Percentiles rank a stretch among this genome's conserved stretches.
These are phyloP conservation scores for Argynnis bischoffii DNA, from an alignment of 2,888 invertebrate genomes.

Conservation along the genomic window DNA sequence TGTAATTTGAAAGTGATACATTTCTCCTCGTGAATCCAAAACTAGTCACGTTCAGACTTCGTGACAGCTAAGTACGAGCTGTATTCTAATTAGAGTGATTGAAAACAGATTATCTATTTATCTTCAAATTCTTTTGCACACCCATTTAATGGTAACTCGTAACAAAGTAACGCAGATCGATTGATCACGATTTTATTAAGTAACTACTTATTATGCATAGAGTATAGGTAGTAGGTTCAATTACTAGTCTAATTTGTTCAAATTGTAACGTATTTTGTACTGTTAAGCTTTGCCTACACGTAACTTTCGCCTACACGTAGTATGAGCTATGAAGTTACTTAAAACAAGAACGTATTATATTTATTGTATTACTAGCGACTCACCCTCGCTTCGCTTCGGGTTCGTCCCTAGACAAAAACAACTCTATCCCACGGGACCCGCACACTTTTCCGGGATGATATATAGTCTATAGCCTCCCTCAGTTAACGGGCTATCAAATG, in stretches of 20 bases:
- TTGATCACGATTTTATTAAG: slow-evolving; percentile 39
- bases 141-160: slow-evolving; percentile 35
- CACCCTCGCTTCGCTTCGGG: too few relatives aligned
- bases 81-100: slow-evolving; percentile 49
- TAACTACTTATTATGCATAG: slow-evolving; percentile 31
- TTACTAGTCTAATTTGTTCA: slow-evolving; percentile 25
- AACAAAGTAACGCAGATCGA: slow-evolving; percentile 30
- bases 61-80: slow-evolving; percentile 50
- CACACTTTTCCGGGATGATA: too few relatives aligned
- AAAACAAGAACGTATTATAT: not conserved
- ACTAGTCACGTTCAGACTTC: slow-evolving; percentile 61
- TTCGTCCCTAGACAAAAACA: too few relatives aligned
- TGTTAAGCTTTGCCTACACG: slow-evolving; percentile 9
- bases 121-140: slow-evolving; percentile 38
- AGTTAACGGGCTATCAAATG: too few relatives aligned
- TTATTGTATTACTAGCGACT: too few relatives aligned
- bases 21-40: slow-evolving; percentile 53
- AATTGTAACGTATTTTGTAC: slow-evolving; percentile 16
- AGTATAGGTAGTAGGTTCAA: slow-evolving; percentile 20
- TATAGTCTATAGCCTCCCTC: too few relatives aligned
- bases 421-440: too few relatives aligned
- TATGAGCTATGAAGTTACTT: not conserved
- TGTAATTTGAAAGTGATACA: slow-evolving; percentile 69
- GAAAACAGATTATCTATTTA: slow-evolving; percentile 38
- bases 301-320: not conserved